A percentile compares a stretch with the other conserved stretches of the same genome.
phyloP scores from a whole-genome alignment of 1,140 invertebrate genomes.

The Aphis craccivora region DNA sequence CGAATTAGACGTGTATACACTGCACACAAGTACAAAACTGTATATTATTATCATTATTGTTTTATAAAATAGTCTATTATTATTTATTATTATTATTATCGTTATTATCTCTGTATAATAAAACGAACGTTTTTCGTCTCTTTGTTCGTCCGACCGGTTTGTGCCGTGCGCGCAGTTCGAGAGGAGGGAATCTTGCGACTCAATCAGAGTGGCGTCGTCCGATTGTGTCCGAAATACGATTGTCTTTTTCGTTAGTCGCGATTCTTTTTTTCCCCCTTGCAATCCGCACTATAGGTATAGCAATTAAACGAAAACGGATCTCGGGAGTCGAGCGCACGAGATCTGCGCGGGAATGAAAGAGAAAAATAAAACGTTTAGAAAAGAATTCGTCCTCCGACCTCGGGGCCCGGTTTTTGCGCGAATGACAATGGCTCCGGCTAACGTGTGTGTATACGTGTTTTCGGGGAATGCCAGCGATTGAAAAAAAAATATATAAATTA shows the following conservation, averaged over 20 bases:
- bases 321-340: neutral
- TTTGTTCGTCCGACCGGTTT: slow-evolving; percentile 37
- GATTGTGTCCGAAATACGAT: slow-evolving; percentile 37
- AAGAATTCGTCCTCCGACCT: slow-evolving; percentile 1
- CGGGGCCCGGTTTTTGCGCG: neutral
- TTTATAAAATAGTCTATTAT: too few relatives aligned
- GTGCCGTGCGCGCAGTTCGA: neutral
- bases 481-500: neutral
- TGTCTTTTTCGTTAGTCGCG: neutral
- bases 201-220: slow-evolving; percentile 38
- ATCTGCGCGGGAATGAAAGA: neutral
- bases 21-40: neutral
- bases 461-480: neutral
- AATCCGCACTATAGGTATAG: neutral
- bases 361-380: neutral
- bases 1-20: neutral
- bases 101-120: slow-evolving; percentile 16
- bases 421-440: neutral
- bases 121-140: neutral
- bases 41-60: too few relatives aligned
- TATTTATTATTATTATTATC: neutral
- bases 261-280: neutral
- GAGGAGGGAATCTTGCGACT: slow-evolving; percentile 30
- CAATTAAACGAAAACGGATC: slow-evolving; percentile 28
- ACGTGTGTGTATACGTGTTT: slow-evolving; percentile 17